Conservation (phyloP, 2,113 vertebrate genomes). For the Potamarius usumacintae region DNA sequence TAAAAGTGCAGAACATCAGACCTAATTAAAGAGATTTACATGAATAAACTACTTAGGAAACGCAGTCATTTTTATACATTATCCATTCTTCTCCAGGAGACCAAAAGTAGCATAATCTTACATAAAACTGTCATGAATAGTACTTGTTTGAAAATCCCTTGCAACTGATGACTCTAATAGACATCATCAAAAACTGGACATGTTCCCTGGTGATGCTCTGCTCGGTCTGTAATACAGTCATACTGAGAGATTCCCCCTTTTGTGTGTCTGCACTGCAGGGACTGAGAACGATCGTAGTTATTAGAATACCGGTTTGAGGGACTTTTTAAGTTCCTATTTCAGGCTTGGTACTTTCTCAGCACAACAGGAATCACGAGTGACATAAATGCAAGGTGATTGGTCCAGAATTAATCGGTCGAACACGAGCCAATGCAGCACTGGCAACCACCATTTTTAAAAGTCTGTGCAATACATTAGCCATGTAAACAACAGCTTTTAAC, state of each 20-base stretch:
- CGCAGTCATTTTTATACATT: not conserved
- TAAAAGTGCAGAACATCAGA: conserved; percentile 18
- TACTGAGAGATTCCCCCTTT: not conserved
- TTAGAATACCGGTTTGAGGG: too few relatives aligned
- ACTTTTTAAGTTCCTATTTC: too few relatives aligned
- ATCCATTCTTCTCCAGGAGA: not conserved
- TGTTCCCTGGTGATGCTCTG: not conserved
- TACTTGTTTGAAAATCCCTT: not conserved
- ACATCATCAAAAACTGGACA: not conserved
- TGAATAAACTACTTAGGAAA: conserved; percentile 2
- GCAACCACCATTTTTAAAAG: too few relatives aligned
- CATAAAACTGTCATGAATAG: not conserved
- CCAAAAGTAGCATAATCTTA: conserved; percentile 12
- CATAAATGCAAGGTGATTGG: too few relatives aligned
- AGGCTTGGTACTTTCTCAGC: too few relatives aligned
- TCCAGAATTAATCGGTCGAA: too few relatives aligned
- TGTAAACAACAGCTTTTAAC: too few relatives aligned
- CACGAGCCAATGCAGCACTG: too few relatives aligned
- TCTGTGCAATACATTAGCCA: too few relatives aligned
- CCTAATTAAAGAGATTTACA: conserved; percentile 13
- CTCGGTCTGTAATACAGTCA: not conserved
- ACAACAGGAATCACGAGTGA: too few relatives aligned
- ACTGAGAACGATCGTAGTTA: too few relatives aligned
- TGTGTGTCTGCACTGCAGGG: too few relatives aligned
- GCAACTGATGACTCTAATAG: not conserved